Evolutionary conservation across 2,888 invertebrate species (phyloP).

Genomic region (Litoditis marina): DNA sequence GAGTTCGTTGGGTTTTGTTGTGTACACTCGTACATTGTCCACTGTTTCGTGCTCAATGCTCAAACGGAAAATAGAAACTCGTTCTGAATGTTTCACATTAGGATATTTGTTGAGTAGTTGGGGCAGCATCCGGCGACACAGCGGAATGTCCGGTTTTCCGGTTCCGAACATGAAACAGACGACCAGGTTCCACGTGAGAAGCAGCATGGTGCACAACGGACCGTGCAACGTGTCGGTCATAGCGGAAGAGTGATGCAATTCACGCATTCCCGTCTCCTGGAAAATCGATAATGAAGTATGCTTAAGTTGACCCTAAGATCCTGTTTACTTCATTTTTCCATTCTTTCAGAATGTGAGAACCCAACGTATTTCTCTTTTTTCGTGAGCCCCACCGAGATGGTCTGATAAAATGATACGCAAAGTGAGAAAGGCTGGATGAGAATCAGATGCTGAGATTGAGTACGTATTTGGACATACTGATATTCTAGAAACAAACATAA

Average conservation of each 20-base stretch:
- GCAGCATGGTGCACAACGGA: conserved; percentile 79
- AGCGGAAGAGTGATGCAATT: conserved; percentile 41
- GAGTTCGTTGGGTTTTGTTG: too few species aligned
- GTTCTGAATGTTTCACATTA: conserved; percentile 63
- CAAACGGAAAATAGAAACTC: too few species aligned
- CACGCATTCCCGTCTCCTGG: conserved; percentile 49
- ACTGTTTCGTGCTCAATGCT: too few species aligned
- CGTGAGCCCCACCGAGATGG: too few species aligned
- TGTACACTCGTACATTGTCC: too few species aligned
- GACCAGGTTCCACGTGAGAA: conserved; percentile 78
- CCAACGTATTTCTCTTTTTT: too few species aligned
- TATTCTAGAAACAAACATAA: too few species aligned
- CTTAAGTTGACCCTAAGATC: conserved; percentile 1
- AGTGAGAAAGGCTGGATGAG: neutral
- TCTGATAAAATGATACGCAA: too few species aligned
- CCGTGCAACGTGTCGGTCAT: conserved; percentile 73
- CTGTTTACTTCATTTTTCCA: neutral
- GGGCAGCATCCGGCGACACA: conserved; percentile 75
- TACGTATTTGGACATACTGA: too few species aligned
- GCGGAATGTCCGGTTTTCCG: conserved; percentile 74
- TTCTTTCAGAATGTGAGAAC: too few species aligned
- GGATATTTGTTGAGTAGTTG: conserved; percentile 71
- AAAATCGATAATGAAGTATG: conserved; percentile 5
- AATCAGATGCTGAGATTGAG: too few species aligned
- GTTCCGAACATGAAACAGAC: conserved; percentile 54